Conservation (phyloP, 2,888 invertebrate genomes). For the Parascotia fuliginaria region DNA sequence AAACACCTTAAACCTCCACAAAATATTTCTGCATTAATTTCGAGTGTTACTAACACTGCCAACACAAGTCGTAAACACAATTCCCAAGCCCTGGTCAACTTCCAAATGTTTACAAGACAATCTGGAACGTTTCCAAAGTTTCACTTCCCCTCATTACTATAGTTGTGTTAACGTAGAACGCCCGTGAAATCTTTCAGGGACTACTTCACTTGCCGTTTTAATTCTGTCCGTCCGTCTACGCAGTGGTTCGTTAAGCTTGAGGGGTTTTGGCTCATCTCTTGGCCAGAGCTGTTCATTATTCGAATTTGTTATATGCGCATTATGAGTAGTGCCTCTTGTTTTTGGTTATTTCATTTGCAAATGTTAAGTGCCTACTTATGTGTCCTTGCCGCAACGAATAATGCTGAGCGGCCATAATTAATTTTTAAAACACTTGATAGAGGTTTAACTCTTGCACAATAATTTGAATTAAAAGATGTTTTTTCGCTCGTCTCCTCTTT, state of each 20-base stretch:
- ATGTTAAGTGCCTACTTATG: background rate
- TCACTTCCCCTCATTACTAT: slow-evolving; percentile 75
- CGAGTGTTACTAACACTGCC: slow-evolving; percentile 1
- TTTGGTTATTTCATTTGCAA: background rate
- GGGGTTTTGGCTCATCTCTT: slow-evolving; percentile 75
- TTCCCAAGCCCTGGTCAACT: slow-evolving; percentile 38
- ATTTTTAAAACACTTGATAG: background rate
- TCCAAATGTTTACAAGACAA: slow-evolving; percentile 66
- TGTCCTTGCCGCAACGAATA: background rate
- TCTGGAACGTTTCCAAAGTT: slow-evolving; percentile 78
- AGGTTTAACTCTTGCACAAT: background rate
- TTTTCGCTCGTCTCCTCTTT: background rate
- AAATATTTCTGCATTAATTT: slow-evolving; percentile 6
- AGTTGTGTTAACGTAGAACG: slow-evolving; percentile 76
- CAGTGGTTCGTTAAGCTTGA: slow-evolving; percentile 73
- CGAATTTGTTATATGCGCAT: slow-evolving; percentile 27
- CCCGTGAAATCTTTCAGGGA: slow-evolving; percentile 77
- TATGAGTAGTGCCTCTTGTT: slow-evolving; percentile 5
- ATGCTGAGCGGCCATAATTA: background rate
- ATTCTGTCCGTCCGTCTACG: slow-evolving; percentile 60
- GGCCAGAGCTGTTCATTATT: slow-evolving; percentile 49
- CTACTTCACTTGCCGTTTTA: slow-evolving; percentile 71
- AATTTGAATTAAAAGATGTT: background rate
- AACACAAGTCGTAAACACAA: slow-evolving; percentile 28
- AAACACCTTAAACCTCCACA: background rate